phyloP scores from a whole-genome alignment of 2,797 vertebrate species.

The Helostoma temminkii region DNA sequence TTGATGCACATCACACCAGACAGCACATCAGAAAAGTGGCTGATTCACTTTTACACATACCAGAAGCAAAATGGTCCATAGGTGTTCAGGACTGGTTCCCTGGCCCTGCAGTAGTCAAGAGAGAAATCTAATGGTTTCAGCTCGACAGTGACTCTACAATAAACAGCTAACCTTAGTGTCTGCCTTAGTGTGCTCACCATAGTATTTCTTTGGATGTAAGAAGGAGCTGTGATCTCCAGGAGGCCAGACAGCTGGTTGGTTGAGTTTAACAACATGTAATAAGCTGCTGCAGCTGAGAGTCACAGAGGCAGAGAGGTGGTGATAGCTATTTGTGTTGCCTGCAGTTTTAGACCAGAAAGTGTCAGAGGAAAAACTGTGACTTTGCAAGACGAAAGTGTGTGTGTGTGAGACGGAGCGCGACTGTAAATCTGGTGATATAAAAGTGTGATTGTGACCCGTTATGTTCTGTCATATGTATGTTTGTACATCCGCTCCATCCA shows the following conservation, averaged over 20 bases:
- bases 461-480: constrained; percentile 2
- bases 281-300: constrained; percentile 36
- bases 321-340: constrained; percentile 56
- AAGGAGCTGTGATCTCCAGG: neutral
- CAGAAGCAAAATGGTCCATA: too few species aligned
- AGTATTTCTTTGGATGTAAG: neutral
- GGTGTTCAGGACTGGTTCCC: too few species aligned
- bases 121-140: constrained; percentile 1
- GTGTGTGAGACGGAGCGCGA: constrained; percentile 12
- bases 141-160: neutral
- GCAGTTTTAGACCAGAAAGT: constrained; percentile 47
- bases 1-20: too few species aligned
- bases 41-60: too few species aligned
- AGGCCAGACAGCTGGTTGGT: constrained; percentile 19
- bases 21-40: too few species aligned
- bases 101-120: too few species aligned
- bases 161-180: too few species aligned
- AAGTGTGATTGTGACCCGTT: constrained; percentile 35
- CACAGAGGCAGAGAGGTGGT: constrained; percentile 41
- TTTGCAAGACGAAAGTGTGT: constrained; percentile 6
- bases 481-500: neutral
- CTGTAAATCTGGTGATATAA: constrained; percentile 34
- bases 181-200: neutral
- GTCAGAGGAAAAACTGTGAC: constrained; percentile 46
- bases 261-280: constrained; percentile 51